Base-by-base conservation (phyloP, 2,113 vertebrate species). In the Microcebus tavaratra region DNA sequence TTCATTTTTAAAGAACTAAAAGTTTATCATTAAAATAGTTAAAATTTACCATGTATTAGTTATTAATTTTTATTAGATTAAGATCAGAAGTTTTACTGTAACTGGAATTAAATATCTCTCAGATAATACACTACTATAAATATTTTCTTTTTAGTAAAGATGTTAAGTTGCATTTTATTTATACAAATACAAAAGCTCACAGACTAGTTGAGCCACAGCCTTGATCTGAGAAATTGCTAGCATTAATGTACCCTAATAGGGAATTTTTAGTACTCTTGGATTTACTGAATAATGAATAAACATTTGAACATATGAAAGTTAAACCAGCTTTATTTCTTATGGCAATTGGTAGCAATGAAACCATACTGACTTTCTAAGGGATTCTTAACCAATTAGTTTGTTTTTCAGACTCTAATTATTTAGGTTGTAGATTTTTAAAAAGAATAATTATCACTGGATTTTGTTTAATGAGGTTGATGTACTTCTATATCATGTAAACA, bases 211-310 rank as follows among this genome's bases (percentile, higher is more conserved):
- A 29, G 61, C 34, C 76, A 90, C 21, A 85, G 79, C 34, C 25
- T 75, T 95, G 42, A 42, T 94, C 36, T 96, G 10, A 70, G 48
- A 70, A 98, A 82, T 48, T 96, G 72, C 72, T 57, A 68, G 27
- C 67, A 89, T 68, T 97, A 91, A 87, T 96, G 27, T 96, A 20
- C 25, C 53, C 50, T 92, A 79, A 92, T 86, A 81, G 84, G 25
- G 87, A 89, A 67, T 11, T 88, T 90, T 96, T 96, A 96, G 73
- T 53, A 80, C 45, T 76, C 68, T 95, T 93, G 96, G 83, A 92
- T 95, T 94, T 96, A 92, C 87, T 95, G 34, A 75, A n/a, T 94
- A 97, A 95, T 70, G 36, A 95, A 73, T 36, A 61, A 92, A 84
- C 31, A 93, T 92, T 96, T 94, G 53, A 95, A 65, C 25, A 83